Percentiles rank a stretch among this genome's conserved stretches.
Evolutionary conservation across 1,140 invertebrate species (phyloP).

Genomic region (Drosophila nannoptera): DNA sequence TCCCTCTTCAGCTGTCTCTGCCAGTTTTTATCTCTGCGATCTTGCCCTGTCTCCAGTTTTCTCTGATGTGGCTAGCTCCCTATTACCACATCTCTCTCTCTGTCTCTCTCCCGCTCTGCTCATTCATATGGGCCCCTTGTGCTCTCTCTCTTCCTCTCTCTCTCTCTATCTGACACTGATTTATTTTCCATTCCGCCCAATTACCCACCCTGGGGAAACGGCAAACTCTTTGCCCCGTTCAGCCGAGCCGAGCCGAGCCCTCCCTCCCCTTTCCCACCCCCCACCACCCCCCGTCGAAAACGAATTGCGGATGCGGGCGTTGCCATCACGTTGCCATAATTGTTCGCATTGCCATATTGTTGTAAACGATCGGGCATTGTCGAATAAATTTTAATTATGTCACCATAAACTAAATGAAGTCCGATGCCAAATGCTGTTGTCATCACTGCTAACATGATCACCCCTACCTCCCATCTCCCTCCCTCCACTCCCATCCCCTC

Average conservation of each 20-base stretch:
- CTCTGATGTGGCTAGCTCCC: too few species aligned
- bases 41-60: too few species aligned
- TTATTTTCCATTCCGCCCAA: neutral
- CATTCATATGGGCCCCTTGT: too few species aligned
- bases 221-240: slow-evolving; percentile 10
- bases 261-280: too few species aligned
- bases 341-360: slow-evolving; percentile 35
- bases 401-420: slow-evolving; percentile 65
- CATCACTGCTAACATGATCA: slow-evolving; percentile 13
- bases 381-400: slow-evolving; percentile 73
- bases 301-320: slow-evolving; percentile 27
- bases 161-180: too few species aligned
- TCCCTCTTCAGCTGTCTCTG: too few species aligned
- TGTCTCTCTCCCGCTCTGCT: too few species aligned
- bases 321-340: slow-evolving; percentile 29
- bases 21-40: too few species aligned
- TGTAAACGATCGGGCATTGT: slow-evolving; percentile 33
- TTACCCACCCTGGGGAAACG: neutral
- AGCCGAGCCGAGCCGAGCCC: too few species aligned
- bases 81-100: too few species aligned
- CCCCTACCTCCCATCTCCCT: neutral
- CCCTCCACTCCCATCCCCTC: neutral
- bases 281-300: neutral
- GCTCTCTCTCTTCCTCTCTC: too few species aligned
- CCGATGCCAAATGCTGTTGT: slow-evolving; percentile 26